Percentiles rank a stretch among this genome's conserved stretches.
Evolutionary conservation across 64 coral and sea anemone species (phyloP).

Genomic region (Astreopora myriophthalma): DNA sequence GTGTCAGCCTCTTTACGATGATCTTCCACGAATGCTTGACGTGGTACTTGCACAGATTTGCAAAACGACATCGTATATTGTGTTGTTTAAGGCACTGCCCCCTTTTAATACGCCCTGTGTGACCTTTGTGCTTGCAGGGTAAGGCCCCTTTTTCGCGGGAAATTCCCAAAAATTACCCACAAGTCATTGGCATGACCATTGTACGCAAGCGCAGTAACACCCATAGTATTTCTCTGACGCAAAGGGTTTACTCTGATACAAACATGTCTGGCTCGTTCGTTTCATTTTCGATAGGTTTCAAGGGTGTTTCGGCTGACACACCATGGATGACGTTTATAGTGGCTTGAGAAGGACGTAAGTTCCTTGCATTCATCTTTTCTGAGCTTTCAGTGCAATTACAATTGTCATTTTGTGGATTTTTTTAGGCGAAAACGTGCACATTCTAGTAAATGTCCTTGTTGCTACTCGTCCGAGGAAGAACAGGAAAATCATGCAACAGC

Average conservation of each 20-base stretch:
- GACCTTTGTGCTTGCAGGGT: conserved; percentile 10
- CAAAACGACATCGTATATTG: too few relatives aligned
- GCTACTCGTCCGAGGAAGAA: conserved; percentile 55
- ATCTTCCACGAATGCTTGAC: too few relatives aligned
- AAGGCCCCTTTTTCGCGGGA: conserved; percentile 56
- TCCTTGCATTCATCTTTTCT: background rate
- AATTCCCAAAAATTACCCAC: conserved; percentile 26
- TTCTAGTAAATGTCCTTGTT: conserved; percentile 82
- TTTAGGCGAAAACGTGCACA: conserved; percentile 79
- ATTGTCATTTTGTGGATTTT: conserved; percentile 31
- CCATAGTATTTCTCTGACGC: conserved; percentile 78
- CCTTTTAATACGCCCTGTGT: too few relatives aligned
- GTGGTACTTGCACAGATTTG: too few relatives aligned
- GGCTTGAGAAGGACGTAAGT: conserved; percentile 61
- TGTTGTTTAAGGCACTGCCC: too few relatives aligned
- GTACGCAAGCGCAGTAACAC: conserved; percentile 47
- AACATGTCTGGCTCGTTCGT: conserved; percentile 66
- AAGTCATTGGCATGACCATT: background rate
- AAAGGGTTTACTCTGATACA: conserved; percentile 90
- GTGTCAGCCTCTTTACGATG: too few relatives aligned
- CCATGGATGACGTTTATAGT: conserved; percentile 55
- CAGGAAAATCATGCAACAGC: conserved; percentile 67
- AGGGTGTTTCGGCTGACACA: background rate
- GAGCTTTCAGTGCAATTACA: background rate
- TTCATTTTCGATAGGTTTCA: conserved; percentile 57